Evolutionary conservation across 2,888 invertebrate species (phyloP), one percentile per base, ranked within the genome.

Genomic region (Cylloceria caligata): DNA sequence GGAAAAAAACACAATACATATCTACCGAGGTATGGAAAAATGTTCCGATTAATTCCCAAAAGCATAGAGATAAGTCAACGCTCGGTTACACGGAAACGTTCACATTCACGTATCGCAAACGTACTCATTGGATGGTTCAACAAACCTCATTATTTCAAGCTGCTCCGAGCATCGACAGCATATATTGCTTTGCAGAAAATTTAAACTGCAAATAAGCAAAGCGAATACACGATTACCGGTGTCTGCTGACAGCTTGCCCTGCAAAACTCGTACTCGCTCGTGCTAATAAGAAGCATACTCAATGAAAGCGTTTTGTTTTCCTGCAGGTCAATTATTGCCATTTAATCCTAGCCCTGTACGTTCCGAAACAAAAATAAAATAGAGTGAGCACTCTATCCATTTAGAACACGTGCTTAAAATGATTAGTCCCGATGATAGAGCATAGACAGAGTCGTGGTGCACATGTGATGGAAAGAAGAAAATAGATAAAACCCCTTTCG

Each of bases 141-240:
- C 74, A 52, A 71, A 76, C 42, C 47, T 60, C 36, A 21, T 76
- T 76, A 67, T 60, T 49, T 45, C 39, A 67, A 76, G 60, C 67
- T 45, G 39, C 16, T 57, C 24, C 36, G 39, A 39, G 24, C 36
- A 64, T 49, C 27, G 39, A 16, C 42, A 49, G 67, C 34, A 52
- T 16, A 57, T 49, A 72, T 72, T 30, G 60, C 47, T 47, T 62
- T 47, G 30, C 52, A 55, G 27, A 42, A 21, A 65, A 42, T 65
- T 65, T 55, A 9, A 55, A 74, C 65, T 65, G 36, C 55, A 42
- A 65, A 57, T 42, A 74, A 74, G 74, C 74, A 34, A 65, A 65
- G 74, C 65, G 24, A n/a, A 13, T 34, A 9, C 36, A 11, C 49
- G 19, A 52, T 64, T 64, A 52, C 36, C 21, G 36, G 52, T 16